These are phyloP conservation scores for Xenops minutus DNA, from an alignment of 2,797 vertebrate species.

Conservation along the genomic window DNA sequence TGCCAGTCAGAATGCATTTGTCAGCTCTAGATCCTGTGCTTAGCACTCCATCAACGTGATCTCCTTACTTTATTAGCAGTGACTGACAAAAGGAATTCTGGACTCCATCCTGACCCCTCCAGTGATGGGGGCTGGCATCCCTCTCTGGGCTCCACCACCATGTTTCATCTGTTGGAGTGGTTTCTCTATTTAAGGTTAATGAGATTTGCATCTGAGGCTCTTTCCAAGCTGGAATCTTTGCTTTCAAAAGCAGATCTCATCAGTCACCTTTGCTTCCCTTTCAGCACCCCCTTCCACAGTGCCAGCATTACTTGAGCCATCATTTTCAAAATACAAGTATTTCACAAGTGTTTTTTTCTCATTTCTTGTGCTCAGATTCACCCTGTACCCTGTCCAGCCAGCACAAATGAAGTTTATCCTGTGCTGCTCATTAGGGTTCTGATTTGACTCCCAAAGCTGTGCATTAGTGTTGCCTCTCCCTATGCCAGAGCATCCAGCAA, in stretches of 20 bases:
- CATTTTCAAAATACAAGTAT: neutral
- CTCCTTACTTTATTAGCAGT: neutral
- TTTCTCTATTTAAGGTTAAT: slow-evolving; percentile 5
- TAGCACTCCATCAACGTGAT: neutral
- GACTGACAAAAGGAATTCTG: slow-evolving; percentile 20
- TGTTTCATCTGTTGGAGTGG: neutral
- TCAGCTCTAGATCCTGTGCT: neutral
- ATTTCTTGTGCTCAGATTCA: neutral
- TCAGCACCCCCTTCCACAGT: neutral
- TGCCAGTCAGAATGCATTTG: neutral
- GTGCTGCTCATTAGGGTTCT: neutral
- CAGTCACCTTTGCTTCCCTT: neutral
- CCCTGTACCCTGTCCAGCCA: neutral
- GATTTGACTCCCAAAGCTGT: neutral
- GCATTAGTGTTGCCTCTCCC: neutral
- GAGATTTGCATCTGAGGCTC: slow-evolving; percentile 3
- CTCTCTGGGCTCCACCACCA: neutral
- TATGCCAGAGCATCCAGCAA: neutral
- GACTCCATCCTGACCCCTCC: neutral
- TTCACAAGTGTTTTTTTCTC: neutral
- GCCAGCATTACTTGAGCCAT: neutral
- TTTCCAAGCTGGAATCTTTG: neutral
- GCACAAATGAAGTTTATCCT: neutral
- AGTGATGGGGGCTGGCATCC: neutral
- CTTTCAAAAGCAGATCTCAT: slow-evolving; percentile 5